These are phyloP conservation scores for Triops longicaudatus DNA, from an alignment of 1,140 invertebrate species.

Conservation along the genomic window DNA sequence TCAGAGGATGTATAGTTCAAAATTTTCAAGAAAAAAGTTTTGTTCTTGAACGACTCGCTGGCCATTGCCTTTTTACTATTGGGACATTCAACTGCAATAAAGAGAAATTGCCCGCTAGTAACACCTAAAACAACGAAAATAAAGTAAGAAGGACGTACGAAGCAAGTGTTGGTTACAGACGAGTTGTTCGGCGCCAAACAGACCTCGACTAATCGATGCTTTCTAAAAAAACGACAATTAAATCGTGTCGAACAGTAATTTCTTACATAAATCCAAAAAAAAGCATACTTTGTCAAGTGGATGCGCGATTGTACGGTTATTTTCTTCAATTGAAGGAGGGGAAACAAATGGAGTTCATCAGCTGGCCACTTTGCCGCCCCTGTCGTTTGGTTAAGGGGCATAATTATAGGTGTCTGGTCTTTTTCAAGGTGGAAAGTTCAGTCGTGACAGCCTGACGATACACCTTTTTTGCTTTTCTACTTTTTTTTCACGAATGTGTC, in stretches of 20 bases:
- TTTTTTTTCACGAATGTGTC: neutral
- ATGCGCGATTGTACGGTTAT: too few relatives aligned
- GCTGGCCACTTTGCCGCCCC: neutral
- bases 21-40: neutral
- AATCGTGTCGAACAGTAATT: neutral
- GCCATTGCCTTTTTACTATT: neutral
- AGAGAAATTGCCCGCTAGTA: neutral
- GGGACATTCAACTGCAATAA: constrained; percentile 6
- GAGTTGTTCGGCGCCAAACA: neutral
- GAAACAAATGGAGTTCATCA: too few relatives aligned
- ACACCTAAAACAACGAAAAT: neutral
- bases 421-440: neutral
- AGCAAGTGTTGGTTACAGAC: neutral
- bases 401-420: neutral
- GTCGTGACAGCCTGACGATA: neutral
- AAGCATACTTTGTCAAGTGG: neutral
- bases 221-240: constrained; percentile 12
- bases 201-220: constrained; percentile 1
- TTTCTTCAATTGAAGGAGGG: too few relatives aligned
- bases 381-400: constrained; percentile 4
- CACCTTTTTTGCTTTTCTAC: neutral
- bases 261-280: neutral
- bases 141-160: neutral
- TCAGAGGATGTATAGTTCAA: too few relatives aligned
- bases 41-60: neutral